Conservation (phyloP, 1,140 invertebrate genomes). For the Heliconius congener region DNA sequence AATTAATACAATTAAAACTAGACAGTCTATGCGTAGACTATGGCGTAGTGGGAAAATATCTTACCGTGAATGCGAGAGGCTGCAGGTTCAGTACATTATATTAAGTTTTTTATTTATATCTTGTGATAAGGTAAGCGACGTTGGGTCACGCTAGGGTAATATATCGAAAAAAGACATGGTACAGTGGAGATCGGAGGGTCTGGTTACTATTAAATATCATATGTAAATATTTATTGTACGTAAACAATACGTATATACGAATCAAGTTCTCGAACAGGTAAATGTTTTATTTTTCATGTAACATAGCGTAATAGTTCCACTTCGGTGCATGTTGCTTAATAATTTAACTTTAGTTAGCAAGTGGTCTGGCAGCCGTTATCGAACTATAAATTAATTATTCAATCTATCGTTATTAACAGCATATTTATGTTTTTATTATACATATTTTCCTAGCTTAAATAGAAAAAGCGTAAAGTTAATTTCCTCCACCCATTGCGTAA, state of each 20-base stretch:
- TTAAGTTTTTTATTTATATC: too few relatives aligned
- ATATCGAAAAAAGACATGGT: too few relatives aligned
- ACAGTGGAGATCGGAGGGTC: too few relatives aligned
- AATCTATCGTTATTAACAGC: neutral
- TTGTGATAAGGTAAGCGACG: too few relatives aligned
- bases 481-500: neutral
- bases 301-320: slow-evolving; percentile 10
- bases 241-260: neutral
- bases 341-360: slow-evolving; percentile 12
- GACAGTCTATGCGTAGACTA: too few relatives aligned
- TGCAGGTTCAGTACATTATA: too few relatives aligned
- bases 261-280: slow-evolving; percentile 12
- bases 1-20: too few relatives aligned
- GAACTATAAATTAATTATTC: slow-evolving; percentile 9
- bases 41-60: too few relatives aligned
- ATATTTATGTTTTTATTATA: neutral
- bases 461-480: neutral
- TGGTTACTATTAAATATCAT: too few relatives aligned
- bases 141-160: too few relatives aligned
- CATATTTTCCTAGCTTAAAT: neutral
- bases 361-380: neutral
- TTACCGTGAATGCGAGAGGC: too few relatives aligned
- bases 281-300: slow-evolving; percentile 6
- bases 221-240: neutral
- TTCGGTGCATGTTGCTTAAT: neutral